phyloP scores from a whole-genome alignment of 2,797 vertebrate genomes.

The Heterohyrax brucei region DNA sequence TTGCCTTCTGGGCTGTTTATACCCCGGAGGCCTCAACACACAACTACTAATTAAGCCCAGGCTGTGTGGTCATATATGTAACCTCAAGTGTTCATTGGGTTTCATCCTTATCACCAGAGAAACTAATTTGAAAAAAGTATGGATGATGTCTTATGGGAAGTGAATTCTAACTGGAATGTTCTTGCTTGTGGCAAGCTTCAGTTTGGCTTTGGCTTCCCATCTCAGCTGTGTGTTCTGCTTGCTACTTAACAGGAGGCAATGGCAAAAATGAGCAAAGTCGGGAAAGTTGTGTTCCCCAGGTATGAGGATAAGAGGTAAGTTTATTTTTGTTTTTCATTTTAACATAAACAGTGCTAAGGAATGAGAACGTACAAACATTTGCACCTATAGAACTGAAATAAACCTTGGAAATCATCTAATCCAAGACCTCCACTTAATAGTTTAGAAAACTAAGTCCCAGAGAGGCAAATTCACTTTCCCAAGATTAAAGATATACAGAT shows the following conservation, averaged over 20 bases:
- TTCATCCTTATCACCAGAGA: slow-evolving; percentile 60
- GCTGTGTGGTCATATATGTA: background rate
- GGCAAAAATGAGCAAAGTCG: slow-evolving; percentile 96
- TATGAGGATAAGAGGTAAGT: slow-evolving; percentile 93
- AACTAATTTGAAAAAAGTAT: slow-evolving; percentile 63
- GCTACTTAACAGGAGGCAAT: slow-evolving; percentile 95
- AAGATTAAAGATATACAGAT: background rate
- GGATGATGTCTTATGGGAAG: slow-evolving; percentile 82
- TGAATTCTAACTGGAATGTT: slow-evolving; percentile 84
- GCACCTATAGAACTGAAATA: background rate
- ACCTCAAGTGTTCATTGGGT: background rate
- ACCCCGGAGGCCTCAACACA: background rate
- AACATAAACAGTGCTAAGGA: background rate
- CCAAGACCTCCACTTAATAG: background rate
- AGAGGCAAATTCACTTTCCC: background rate
- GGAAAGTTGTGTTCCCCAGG: slow-evolving; percentile 94
- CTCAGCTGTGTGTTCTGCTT: slow-evolving; percentile 85
- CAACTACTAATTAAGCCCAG: slow-evolving; percentile 37
- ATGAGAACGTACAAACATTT: background rate
- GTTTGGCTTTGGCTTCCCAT: slow-evolving; percentile 87
- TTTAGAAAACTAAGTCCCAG: slow-evolving; percentile 7
- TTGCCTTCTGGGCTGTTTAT: background rate
- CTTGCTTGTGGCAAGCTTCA: slow-evolving; percentile 86
- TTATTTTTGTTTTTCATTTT: background rate
- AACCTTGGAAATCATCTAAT: background rate